Evolutionary conservation across 2,797 vertebrate genomes (phyloP), one percentile per base, ranked within the genome.

Genomic region (Podargus strigoides): DNA sequence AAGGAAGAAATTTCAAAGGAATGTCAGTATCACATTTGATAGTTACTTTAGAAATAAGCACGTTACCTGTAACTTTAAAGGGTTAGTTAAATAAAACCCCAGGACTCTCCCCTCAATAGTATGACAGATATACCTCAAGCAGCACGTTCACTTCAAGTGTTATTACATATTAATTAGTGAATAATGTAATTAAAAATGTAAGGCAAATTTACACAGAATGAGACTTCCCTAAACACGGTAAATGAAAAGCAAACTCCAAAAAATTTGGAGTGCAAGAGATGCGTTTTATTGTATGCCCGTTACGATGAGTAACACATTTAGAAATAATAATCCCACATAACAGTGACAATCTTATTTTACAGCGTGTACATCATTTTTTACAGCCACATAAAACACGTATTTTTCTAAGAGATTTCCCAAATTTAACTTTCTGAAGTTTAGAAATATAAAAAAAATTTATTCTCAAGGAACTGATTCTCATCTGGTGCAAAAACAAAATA

Each of bases 301-400:
- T 97, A 98, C 95, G 96, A 97, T 98, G 97, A 98, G 97, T 97
- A 98, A 98, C 98, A 98, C 97, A 98, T 97, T 98, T 98, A 97
- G 97, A 98, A 98, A 98, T 98, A 96, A 98, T 98, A 98, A 97
- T 97, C 97, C 97, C 98, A 98, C 98, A 69, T 95, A 98, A 98
- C 98, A 98, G 97, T 97, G 97, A 98, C 98, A 98, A 97, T 98
- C 97, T 98, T 98, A 98, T 98, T 97, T 98, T 98, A 98, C 98
- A 98, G 97, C 97, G 97, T 98, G 97, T 98, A 98, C 97, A 98
- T 98, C 96, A 98, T 97, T 98, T 98, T 98, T 98, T 98, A 98
- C 98, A 98, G 97, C 97, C 98, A 98, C 98, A 97, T 97, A 97
- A 98, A 98, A 98, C 97, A 98, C 97, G 84, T 95, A 97, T 93